phyloP scores from a whole-genome alignment of 2,888 invertebrate species.

The Rhopalosiphum nymphaeae region DNA sequence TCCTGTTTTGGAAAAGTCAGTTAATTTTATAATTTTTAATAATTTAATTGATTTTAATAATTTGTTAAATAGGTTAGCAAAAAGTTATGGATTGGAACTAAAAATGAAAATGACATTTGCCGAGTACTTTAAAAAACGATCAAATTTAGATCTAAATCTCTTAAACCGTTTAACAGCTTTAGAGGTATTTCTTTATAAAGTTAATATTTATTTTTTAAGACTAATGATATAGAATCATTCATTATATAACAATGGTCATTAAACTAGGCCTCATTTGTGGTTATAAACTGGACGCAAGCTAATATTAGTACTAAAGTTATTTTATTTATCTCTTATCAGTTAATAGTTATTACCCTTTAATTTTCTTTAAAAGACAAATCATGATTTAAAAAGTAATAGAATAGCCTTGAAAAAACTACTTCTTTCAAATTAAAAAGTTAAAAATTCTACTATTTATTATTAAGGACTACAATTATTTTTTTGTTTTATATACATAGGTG shows the following conservation, averaged over 20 bases:
- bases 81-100: slow-evolving; percentile 72
- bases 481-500: no score
- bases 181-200: slow-evolving; percentile 72
- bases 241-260: neutral
- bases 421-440: no score
- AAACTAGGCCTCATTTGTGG: neutral
- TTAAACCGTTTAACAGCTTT: slow-evolving; percentile 84
- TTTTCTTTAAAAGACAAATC: no score
- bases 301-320: neutral
- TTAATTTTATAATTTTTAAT: slow-evolving; percentile 1
- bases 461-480: no score
- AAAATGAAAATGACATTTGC: slow-evolving; percentile 76
- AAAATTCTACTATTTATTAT: no score
- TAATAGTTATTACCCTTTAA: no score
- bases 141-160: slow-evolving; percentile 73
- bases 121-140: slow-evolving; percentile 81
- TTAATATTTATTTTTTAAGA: neutral
- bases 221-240: neutral
- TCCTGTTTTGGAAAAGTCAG: slow-evolving; percentile 78
- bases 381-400: no score
- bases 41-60: neutral
- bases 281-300: neutral
- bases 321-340: neutral
- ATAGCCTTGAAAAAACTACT: no score
- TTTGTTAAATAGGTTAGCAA: slow-evolving; percentile 71